These are phyloP conservation scores for Epistrophe grossulariae DNA, from an alignment of 2,888 invertebrate species.

Conservation along the genomic window DNA sequence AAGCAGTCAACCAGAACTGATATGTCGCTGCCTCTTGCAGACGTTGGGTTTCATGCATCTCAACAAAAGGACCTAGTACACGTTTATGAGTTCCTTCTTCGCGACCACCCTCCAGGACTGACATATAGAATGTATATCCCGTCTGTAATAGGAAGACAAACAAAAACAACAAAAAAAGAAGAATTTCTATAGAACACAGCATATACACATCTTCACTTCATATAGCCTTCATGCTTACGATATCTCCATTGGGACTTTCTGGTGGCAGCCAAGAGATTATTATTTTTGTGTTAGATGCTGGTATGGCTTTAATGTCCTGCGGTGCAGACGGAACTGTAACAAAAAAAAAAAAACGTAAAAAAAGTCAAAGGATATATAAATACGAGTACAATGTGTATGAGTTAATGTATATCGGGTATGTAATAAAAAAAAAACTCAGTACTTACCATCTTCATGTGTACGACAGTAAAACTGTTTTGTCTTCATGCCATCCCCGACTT, in stretches of 20 bases:
- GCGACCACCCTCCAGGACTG: slow-evolving; percentile 90
- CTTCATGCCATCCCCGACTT: slow-evolving; percentile 94
- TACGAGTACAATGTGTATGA: neutral
- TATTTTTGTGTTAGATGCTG: slow-evolving; percentile 93
- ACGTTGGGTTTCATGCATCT: slow-evolving; percentile 89
- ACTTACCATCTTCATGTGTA: slow-evolving; percentile 94
- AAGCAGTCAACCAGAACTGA: slow-evolving; percentile 90
- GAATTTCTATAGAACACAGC: neutral
- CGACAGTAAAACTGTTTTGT: slow-evolving; percentile 93
- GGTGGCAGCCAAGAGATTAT: slow-evolving; percentile 96
- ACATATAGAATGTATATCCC: slow-evolving; percentile 93
- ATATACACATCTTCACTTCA: neutral
- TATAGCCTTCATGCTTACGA: slow-evolving; percentile 85
- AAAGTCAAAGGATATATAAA: slow-evolving; percentile 8
- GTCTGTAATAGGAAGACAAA: slow-evolving; percentile 78
- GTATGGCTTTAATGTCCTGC: slow-evolving; percentile 94
- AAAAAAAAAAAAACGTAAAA: slow-evolving; percentile 26
- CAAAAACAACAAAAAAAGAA: neutral
- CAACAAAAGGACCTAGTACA: slow-evolving; percentile 88
- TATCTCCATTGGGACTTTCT: slow-evolving; percentile 91
- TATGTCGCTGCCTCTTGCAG: slow-evolving; percentile 90
- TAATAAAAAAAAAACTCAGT: neutral
- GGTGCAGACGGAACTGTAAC: slow-evolving; percentile 92
- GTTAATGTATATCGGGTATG: slow-evolving; percentile 7
- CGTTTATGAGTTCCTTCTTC: slow-evolving; percentile 92